phyloP scores from a whole-genome alignment of 1,140 invertebrate species.

The Schlechtendalia chinensis region DNA sequence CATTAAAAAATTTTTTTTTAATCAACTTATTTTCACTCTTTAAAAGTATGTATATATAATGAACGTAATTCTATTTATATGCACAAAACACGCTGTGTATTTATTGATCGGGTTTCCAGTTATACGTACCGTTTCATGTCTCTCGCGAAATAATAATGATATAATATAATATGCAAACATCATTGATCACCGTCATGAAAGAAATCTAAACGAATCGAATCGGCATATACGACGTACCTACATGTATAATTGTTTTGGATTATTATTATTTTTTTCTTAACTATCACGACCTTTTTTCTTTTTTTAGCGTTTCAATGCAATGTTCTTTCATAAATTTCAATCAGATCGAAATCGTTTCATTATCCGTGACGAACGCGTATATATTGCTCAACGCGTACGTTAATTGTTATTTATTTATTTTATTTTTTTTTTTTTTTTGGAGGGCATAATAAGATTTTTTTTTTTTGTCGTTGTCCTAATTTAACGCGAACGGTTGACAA shows the following conservation, averaged over 20 bases:
- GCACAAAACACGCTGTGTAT: too few relatives aligned
- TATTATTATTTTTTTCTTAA: neutral
- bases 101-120: too few relatives aligned
- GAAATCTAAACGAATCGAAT: neutral
- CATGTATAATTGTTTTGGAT: neutral
- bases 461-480: neutral
- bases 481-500: neutral
- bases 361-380: neutral
- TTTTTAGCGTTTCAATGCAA: slow-evolving; percentile 10
- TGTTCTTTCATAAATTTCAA: neutral
- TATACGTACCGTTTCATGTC: too few relatives aligned
- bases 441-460: neutral
- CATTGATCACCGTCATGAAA: too few relatives aligned
- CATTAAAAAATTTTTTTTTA: too few relatives aligned
- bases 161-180: too few relatives aligned
- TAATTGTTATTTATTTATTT: neutral
- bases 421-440: too few relatives aligned
- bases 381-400: neutral
- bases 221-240: too few relatives aligned
- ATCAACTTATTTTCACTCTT: too few relatives aligned
- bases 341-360: neutral
- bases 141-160: too few relatives aligned
- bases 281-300: neutral
- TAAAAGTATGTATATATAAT: too few relatives aligned
- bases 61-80: too few relatives aligned